These are phyloP conservation scores for Bubalus kerabau DNA, from an alignment of 2,113 vertebrate genomes.

Conservation along the genomic window DNA sequence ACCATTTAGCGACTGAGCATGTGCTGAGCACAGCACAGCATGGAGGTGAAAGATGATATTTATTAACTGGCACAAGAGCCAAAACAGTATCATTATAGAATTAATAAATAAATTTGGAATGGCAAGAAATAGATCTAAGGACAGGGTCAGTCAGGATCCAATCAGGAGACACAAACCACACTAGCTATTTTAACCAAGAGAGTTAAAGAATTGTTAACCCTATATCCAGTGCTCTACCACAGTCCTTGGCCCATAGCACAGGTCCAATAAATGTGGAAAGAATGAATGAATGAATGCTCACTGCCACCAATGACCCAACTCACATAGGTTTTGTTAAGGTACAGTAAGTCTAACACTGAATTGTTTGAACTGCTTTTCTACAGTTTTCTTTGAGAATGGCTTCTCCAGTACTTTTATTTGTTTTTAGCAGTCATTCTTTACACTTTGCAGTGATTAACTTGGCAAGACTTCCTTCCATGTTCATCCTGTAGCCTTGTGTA, in stretches of 20 bases:
- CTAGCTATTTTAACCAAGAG: not conserved
- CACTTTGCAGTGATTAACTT: constrained; percentile 59
- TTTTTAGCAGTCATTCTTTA: constrained; percentile 61
- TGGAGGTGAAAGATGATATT: not conserved
- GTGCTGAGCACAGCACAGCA: not conserved
- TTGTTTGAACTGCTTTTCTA: not conserved
- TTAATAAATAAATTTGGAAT: not conserved
- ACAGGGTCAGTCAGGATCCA: not conserved
- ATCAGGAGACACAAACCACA: not conserved
- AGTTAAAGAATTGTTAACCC: not conserved
- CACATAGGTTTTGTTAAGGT: not conserved
- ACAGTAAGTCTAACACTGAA: not conserved
- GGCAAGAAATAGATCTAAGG: not conserved
- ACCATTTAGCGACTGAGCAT: not conserved
- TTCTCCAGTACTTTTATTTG: constrained; percentile 56
- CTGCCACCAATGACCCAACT: not conserved
- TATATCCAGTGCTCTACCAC: not conserved
- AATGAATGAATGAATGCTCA: not conserved
- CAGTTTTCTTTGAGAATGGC: not conserved
- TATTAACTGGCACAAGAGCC: not conserved
- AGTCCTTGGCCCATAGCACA: not conserved
- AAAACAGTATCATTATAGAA: not conserved
- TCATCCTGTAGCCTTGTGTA: constrained; percentile 51
- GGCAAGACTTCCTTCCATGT: constrained; percentile 55
- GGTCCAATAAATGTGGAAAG: not conserved